Evolutionary conservation across 2,113 vertebrate species (phyloP), one percentile per base, ranked within the genome.

Genomic region (Bombycilla garrulus): DNA sequence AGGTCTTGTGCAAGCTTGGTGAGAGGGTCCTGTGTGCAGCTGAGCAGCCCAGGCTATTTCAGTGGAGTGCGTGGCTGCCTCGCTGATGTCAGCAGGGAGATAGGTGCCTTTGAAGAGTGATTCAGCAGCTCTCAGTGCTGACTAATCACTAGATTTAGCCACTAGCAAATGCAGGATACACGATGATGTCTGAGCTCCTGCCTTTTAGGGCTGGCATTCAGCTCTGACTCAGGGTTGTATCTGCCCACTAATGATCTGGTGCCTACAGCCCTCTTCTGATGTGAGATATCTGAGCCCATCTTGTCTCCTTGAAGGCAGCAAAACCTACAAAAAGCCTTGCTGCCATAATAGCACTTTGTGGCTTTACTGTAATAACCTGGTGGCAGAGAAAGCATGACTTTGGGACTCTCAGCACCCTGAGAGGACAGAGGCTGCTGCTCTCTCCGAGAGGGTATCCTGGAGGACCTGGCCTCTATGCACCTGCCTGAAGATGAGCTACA

Each of bases 71-170:
- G 80, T 71, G 70, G 71, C 94, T 93, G 88, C 94, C 86, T 69
- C 28, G 94, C 96, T 96, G 96, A 97, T 96, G 95, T 91, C 91
- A 95, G 96, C 96, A 94, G 92, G 94, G 94, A 92, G 92, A 92
- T 96, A 97, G 96, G 95, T 97, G 96, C 95, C 96, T 97, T 97
- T 97, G 95, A 95, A 93, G 96, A 96, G 91, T 97, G 96, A 97
- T 95, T 97, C 96, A 97, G 96, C 96, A 97, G 94, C 96, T 96
- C 95, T 95, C 60, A 0, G 79, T 97, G 96, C 96, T 97, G 96
- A 97, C 96, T 97, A 97, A 97, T 97, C 96, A 93, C 92, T 96
- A 10, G 88, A 91, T 96, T 96, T 93, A 95, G 95, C 96, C 96
- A 95, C 96, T 96, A 95, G 94, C 92, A 90, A 96, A 93, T 83